A percentile compares a stretch with the other conserved stretches of the same genome.
phyloP scores from a whole-genome alignment of 2,113 vertebrate species.

The Tautogolabrus adspersus region DNA sequence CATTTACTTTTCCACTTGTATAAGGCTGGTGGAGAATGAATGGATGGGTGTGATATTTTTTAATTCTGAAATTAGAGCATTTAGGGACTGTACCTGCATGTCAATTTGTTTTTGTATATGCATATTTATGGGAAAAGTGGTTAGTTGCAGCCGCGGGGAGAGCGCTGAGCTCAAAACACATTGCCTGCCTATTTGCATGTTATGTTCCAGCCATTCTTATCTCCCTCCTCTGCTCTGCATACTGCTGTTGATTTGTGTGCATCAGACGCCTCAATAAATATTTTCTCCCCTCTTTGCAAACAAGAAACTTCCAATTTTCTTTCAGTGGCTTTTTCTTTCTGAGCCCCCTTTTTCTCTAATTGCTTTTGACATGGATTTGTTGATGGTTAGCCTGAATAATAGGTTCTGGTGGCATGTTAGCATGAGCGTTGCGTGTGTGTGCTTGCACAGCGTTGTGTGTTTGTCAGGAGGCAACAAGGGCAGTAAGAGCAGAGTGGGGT shows the following conservation, averaged over 20 bases:
- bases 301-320: constrained; percentile 1
- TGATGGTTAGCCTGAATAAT: constrained; percentile 16
- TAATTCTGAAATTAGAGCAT: not conserved
- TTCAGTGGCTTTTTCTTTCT: not conserved
- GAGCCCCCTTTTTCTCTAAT: constrained; percentile 1
- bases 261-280: constrained; percentile 47
- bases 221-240: constrained; percentile 20
- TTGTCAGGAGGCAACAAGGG: constrained; percentile 78
- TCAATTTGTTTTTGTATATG: constrained; percentile 9
- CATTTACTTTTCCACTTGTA: not conserved
- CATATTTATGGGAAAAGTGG: constrained; percentile 32
- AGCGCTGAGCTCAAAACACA: constrained; percentile 38
- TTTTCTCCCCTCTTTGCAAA: constrained; percentile 34
- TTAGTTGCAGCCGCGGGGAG: constrained; percentile 26
- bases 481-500: constrained; percentile 64
- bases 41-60: not conserved
- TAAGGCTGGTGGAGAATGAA: not conserved
- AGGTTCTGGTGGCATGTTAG: constrained; percentile 41
- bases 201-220: constrained; percentile 36
- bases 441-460: constrained; percentile 60
- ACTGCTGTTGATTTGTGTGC: constrained; percentile 48
- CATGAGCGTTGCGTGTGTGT: constrained; percentile 47
- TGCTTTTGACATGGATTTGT: constrained; percentile 33
- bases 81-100: constrained; percentile 41
- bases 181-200: constrained; percentile 38